A percentile compares a stretch with the other conserved stretches of the same genome.
These are phyloP conservation scores for Patella ulyssiponensis DNA, from an alignment of 2,888 invertebrate species.

Conservation along the genomic window DNA sequence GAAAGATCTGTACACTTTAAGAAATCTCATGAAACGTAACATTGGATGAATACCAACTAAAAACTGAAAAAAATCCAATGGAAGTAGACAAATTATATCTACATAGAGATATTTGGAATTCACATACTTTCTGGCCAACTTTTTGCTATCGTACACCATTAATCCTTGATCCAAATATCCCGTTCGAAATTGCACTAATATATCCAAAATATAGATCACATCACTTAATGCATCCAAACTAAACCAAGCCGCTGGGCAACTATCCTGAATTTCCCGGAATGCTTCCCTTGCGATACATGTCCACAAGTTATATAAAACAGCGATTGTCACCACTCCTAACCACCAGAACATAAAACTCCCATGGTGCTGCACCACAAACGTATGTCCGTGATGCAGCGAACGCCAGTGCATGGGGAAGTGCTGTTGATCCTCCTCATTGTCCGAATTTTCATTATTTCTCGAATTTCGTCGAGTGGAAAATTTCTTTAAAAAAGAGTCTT, in stretches of 20 bases:
- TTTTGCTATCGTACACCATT: slow-evolving; percentile 92
- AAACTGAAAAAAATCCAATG: slow-evolving; percentile 89
- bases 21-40: slow-evolving; percentile 77
- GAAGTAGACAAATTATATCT: slow-evolving; percentile 86
- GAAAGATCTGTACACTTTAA: slow-evolving; percentile 84
- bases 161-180: slow-evolving; percentile 92
- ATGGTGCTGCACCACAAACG: slow-evolving; percentile 87
- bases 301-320: slow-evolving; percentile 96
- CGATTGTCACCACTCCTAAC: slow-evolving; percentile 89
- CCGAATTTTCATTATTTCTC: slow-evolving; percentile 44
- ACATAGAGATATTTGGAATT: slow-evolving; percentile 87
- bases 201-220: slow-evolving; percentile 88
- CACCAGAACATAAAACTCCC: slow-evolving; percentile 97
- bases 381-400: slow-evolving; percentile 23
- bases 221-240: slow-evolving; percentile 85
- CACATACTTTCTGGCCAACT: slow-evolving; percentile 90
- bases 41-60: slow-evolving; percentile 82
- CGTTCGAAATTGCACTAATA: slow-evolving; percentile 91
- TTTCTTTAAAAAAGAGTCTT: slow-evolving; percentile 83
- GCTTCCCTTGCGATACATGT: slow-evolving; percentile 94
- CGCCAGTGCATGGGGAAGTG: slow-evolving; percentile 13
- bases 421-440: slow-evolving; percentile 23
- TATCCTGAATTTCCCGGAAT: slow-evolving; percentile 86
- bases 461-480: slow-evolving; percentile 88
- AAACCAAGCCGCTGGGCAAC: slow-evolving; percentile 61